phyloP scores from a whole-genome alignment of 2,113 vertebrate genomes.

The Trogon melanurus region DNA sequence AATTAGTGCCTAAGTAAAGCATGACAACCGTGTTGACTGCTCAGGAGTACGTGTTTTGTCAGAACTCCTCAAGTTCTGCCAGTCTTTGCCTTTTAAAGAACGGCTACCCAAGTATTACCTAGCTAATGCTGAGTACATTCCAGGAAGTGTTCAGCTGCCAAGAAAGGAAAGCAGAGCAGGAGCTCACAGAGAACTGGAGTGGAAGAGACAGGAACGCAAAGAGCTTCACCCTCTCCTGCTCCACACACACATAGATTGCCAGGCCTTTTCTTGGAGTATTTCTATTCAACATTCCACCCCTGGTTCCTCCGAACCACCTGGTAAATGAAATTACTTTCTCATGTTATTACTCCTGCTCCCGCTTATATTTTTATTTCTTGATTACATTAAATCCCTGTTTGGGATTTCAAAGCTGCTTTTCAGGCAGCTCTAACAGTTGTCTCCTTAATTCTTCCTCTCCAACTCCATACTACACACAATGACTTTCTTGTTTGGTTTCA shows the following conservation, averaged over 20 bases:
- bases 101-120: no score
- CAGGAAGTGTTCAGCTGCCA: background rate
- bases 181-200: background rate
- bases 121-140: background rate
- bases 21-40: background rate
- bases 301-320: background rate
- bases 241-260: background rate
- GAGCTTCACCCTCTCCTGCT: background rate
- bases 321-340: background rate
- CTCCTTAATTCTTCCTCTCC: background rate
- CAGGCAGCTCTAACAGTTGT: background rate
- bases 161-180: background rate
- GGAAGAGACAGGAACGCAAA: background rate
- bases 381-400: background rate
- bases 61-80: background rate
- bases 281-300: background rate
- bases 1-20: background rate
- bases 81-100: background rate
- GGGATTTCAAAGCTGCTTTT: background rate
- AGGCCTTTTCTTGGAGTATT: background rate
- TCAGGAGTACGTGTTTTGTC: background rate
- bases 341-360: background rate
- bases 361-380: background rate
- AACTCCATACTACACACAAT: background rate
- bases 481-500: background rate